These are phyloP conservation scores for Aporophyla nigra DNA, from an alignment of 2,888 invertebrate species.

Conservation along the genomic window DNA sequence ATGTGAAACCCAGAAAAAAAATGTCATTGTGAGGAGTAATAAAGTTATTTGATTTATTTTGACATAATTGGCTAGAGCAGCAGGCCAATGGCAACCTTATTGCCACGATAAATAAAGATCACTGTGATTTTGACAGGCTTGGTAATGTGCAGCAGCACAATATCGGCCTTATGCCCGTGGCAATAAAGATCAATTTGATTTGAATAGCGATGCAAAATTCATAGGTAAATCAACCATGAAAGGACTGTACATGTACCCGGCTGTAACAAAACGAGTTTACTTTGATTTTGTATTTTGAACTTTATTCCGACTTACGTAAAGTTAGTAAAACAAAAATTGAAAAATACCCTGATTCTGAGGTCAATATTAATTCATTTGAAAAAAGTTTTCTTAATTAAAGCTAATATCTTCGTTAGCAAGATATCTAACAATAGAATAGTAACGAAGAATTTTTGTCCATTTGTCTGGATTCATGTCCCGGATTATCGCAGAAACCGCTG, in stretches of 20 bases:
- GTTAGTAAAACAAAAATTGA: neutral
- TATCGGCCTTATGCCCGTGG: neutral
- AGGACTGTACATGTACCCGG: neutral
- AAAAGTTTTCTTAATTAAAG: neutral
- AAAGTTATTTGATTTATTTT: too few species aligned
- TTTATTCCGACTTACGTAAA: neutral
- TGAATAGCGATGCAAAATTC: neutral
- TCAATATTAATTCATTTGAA: neutral
- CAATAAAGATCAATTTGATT: neutral
- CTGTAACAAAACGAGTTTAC: neutral
- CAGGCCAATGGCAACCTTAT: neutral
- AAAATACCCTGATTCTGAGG: neutral
- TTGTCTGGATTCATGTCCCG: too few species aligned
- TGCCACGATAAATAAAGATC: neutral
- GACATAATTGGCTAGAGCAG: too few species aligned
- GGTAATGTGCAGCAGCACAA: neutral
- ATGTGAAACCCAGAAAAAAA: too few species aligned
- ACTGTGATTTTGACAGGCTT: neutral
- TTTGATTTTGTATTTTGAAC: constrained; percentile 5
- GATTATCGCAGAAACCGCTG: too few species aligned
- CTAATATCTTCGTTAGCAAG: neutral
- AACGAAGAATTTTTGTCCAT: too few species aligned
- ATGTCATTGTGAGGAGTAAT: too few species aligned
- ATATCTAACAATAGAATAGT: too few species aligned
- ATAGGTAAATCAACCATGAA: neutral